Evolutionary conservation across 2,113 vertebrate species (phyloP), one percentile per base, ranked within the genome.

Genomic region (Nestor notabilis): DNA sequence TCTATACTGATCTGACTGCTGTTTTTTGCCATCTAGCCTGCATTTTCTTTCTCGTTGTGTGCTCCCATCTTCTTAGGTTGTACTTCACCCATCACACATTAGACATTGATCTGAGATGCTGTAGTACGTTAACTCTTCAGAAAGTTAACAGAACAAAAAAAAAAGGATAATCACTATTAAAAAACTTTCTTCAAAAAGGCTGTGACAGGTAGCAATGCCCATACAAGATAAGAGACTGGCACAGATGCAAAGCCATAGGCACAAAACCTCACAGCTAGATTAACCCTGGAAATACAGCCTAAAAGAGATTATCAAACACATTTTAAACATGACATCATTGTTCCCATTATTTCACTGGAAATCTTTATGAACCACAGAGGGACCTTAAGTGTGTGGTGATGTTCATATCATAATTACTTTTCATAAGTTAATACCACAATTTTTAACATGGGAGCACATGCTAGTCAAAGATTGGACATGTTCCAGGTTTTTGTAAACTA

Each of bases 401-500:
- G 2, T 35, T 13, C 11, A 24, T 24, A 49, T 16, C 0, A 0
- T 29, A 72, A 74, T 17, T 61, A n/a, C 4, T 43, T 83, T 55
- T 52, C 13, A 7, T 47, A 77, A 41, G 2, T 46, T 50, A 80
- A 83, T 76, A 11, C 5, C 15, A 39, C 1, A 3, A 11, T 41
- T 86, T 83, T 86, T 86, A 52, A 68, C 72, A 69, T 65, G 41
- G 28, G 33, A 91, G 81, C 10, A 72, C 17, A 63, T 11, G 20
- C 14, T 52, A 64, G 33, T 33, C 21, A 65, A 75, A 64, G 12
- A 6, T 33, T 25, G 10, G 7, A 29, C 44, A 17, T 37, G 25
- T 58, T 69, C 33, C 16, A 63, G 2, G 2, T 6, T 55, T 78
- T 88, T 79, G 20, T 41, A 84, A 84, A 75, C 13, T 13, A n/a